A percentile compares a stretch with the other conserved stretches of the same genome.
These are phyloP conservation scores for Physeter macrocephalus DNA, from an alignment of 2,113 vertebrate genomes.

Conservation along the genomic window DNA sequence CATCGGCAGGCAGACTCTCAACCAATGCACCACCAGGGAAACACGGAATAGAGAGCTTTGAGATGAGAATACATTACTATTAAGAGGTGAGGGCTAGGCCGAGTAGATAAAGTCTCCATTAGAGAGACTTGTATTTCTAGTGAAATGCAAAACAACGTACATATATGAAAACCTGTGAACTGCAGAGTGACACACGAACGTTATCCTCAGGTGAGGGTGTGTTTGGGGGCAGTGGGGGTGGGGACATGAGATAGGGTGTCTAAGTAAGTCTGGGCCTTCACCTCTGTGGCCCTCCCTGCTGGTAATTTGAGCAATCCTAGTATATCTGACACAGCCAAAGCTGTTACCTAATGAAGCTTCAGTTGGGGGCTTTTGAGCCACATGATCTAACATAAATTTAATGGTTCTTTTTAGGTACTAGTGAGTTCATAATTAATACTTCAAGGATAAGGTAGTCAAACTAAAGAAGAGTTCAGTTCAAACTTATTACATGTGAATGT, in stretches of 20 bases:
- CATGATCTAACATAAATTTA: neutral
- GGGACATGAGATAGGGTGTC: neutral
- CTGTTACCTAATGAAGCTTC: neutral
- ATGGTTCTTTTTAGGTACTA: neutral
- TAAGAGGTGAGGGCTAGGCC: neutral
- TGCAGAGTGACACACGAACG: neutral
- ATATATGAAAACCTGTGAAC: neutral
- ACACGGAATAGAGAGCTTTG: neutral
- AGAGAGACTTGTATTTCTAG: neutral
- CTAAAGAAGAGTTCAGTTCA: constrained; percentile 1
- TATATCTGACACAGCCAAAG: neutral
- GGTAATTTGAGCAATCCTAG: neutral
- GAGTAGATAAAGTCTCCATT: neutral
- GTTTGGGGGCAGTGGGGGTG: neutral
- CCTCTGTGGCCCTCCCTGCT: neutral
- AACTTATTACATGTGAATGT: neutral
- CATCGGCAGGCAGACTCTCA: no score
- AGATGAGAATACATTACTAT: neutral
- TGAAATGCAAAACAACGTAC: neutral
- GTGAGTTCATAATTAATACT: neutral
- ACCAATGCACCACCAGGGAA: no score
- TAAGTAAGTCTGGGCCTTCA: neutral
- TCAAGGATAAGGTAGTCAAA: neutral
- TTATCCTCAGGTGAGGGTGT: neutral
- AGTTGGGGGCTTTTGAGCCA: neutral